phyloP scores from a whole-genome alignment of 30 jellyfish, hydroid and myxozoan species.

The Rhopilema esculentum region DNA sequence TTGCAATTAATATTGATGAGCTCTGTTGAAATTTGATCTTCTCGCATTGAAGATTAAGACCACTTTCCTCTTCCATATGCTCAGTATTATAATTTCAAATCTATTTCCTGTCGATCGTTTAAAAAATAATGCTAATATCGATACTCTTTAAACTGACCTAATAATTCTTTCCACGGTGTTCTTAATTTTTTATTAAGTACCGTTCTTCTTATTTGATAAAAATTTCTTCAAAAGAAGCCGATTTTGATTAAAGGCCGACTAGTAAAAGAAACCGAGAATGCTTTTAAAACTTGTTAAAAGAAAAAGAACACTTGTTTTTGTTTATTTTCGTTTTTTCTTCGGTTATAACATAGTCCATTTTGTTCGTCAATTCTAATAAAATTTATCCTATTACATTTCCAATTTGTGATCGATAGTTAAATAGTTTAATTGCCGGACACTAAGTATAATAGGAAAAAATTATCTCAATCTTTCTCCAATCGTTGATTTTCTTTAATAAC shows the following conservation, averaged over 20 bases:
- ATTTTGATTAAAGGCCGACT: not conserved
- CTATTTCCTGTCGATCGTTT: not conserved
- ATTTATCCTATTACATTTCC: too few species aligned
- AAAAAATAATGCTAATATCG: not conserved
- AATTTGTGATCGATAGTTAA: too few species aligned
- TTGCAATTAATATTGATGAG: constrained; percentile 9
- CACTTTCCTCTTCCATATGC: not conserved
- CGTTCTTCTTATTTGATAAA: not conserved
- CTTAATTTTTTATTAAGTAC: not conserved
- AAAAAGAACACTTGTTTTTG: not conserved
- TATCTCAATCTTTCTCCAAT: too few species aligned
- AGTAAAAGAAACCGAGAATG: too few species aligned
- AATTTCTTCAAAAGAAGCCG: not conserved
- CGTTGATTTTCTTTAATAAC: too few species aligned
- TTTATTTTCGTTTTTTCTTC: too few species aligned
- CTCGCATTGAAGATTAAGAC: not conserved
- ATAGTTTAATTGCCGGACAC: too few species aligned
- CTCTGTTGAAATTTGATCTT: not conserved
- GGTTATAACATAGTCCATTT: too few species aligned
- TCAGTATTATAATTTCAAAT: not conserved
- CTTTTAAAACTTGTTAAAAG: not conserved
- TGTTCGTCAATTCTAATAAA: too few species aligned
- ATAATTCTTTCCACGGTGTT: not conserved
- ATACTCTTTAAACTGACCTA: not conserved
- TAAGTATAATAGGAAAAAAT: too few species aligned